Evolutionary conservation across 2,888 invertebrate genomes (phyloP), one percentile per base, ranked within the genome.

Genomic region (Eledona agricola): DNA sequence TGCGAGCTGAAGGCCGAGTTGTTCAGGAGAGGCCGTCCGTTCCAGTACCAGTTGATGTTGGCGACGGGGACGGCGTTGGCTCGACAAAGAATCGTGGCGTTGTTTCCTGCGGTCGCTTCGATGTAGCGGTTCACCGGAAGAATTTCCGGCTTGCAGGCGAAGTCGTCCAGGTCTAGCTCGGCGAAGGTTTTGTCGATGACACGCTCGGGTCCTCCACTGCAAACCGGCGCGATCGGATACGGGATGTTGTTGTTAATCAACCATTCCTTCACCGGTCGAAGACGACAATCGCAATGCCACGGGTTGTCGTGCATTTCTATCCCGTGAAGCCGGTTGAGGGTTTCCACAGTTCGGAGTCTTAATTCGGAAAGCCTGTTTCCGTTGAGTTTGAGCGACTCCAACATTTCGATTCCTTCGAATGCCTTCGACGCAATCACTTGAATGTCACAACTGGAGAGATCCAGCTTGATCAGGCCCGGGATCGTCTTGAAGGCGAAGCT

Each of bases 251-350:
- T 83, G 66, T 86, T 85, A 37, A 85, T 84, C 57, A 93, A 77
- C 93, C 93, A 93, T 64, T 88, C 80, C 72, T 91, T 90, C 51
- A 91, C 83, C 51, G 89, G 87, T 35, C 93, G 80, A 51, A 93
- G 74, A 12, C 90, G 85, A 69, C 93, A 94, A 71, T 93, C 93
- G 71, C 93, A 94, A 55, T 86, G 83, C 93, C 93, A 93, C 0
- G 90, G 91, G 75, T 93, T 93, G 60, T 90, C 90, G 59, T 93
- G 90, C 59, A 93, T 77, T 70, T 91, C 90, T 55, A 93, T 86
- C 25, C 88, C 89, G 71, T 89, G 87, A 35, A 93, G 79, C 50
- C 86, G 86, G 62, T 82, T 83, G 43, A 88, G 85, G 37, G 85
- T 86, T 72, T 88, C 88, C 57, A 91, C 85, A 1, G 89, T 89